Evolutionary conservation across 1,140 invertebrate species (phyloP).

Genomic region (Choristoneura fumiferana): DNA sequence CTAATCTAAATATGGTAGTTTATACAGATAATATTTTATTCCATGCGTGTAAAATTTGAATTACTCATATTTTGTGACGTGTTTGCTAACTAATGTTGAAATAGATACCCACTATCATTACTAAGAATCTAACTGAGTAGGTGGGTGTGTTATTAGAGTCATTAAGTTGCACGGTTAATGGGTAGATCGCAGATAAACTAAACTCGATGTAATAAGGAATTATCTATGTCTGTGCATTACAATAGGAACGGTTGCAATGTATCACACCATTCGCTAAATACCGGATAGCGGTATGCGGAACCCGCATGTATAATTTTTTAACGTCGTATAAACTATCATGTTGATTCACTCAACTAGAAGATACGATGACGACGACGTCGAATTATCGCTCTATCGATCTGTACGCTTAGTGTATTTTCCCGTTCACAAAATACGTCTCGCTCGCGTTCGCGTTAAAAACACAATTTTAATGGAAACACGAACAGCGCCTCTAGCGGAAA

Average conservation of each 20-base stretch:
- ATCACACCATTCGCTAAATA: conserved; percentile 31
- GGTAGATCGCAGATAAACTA: conserved; percentile 24
- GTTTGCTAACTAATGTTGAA: too few relatives aligned
- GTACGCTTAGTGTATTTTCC: too few relatives aligned
- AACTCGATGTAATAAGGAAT: conserved; percentile 20
- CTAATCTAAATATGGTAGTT: too few relatives aligned
- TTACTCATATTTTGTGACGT: too few relatives aligned
- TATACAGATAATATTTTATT: too few relatives aligned
- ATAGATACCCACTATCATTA: too few relatives aligned
- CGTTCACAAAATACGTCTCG: too few relatives aligned
- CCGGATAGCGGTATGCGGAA: conserved; percentile 31
- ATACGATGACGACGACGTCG: conserved; percentile 30
- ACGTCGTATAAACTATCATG: conserved; percentile 31
- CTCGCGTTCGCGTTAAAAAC: too few relatives aligned
- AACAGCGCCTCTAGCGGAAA: too few relatives aligned
- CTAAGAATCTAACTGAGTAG: too few relatives aligned
- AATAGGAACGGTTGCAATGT: conserved; percentile 20
- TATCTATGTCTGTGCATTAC: conserved; percentile 22
- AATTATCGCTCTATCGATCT: conserved; percentile 39
- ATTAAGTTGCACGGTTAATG: conserved; percentile 5
- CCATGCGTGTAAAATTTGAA: too few relatives aligned
- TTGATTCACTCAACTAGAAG: conserved; percentile 38
- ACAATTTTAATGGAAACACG: too few relatives aligned
- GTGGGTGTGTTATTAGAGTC: conserved; percentile 6
- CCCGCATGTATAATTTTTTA: conserved; percentile 35